A percentile compares a stretch with the other conserved stretches of the same genome.
Evolutionary conservation across 1,140 invertebrate genomes (phyloP).

Genomic region (Sesamia nonagrioides): DNA sequence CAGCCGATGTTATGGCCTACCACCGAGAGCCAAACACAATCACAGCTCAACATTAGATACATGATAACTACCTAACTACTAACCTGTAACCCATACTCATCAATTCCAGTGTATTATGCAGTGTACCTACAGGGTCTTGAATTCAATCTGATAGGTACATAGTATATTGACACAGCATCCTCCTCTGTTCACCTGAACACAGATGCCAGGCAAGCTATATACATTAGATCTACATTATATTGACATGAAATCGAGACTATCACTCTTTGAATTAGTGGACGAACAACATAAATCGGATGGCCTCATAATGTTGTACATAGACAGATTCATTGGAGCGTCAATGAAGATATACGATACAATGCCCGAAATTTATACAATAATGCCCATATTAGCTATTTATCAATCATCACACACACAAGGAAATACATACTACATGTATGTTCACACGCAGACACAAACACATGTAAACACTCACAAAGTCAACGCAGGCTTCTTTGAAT

Average conservation of each 20-base stretch:
- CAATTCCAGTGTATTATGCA: no score
- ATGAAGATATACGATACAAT: not conserved
- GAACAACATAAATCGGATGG: not conserved
- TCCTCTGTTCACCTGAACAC: not conserved
- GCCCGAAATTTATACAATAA: not conserved
- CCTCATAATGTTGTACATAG: not conserved
- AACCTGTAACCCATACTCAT: no score
- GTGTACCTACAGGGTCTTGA: not conserved
- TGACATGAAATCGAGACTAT: not conserved
- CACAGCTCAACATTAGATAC: no score
- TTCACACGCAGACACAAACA: no score
- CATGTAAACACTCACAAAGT: no score
- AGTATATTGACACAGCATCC: not conserved
- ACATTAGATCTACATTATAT: not conserved
- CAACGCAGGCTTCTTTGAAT: no score
- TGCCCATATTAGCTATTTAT: no score
- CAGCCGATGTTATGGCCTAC: no score
- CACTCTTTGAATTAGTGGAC: slow-evolving; percentile 13
- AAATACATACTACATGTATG: no score
- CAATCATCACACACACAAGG: no score
- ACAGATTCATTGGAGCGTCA: not conserved
- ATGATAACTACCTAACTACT: no score
- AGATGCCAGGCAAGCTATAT: not conserved
- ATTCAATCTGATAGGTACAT: not conserved
- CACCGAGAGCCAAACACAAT: no score